These are phyloP conservation scores for Laothoe populi DNA, from an alignment of 2,888 invertebrate species.

Conservation along the genomic window DNA sequence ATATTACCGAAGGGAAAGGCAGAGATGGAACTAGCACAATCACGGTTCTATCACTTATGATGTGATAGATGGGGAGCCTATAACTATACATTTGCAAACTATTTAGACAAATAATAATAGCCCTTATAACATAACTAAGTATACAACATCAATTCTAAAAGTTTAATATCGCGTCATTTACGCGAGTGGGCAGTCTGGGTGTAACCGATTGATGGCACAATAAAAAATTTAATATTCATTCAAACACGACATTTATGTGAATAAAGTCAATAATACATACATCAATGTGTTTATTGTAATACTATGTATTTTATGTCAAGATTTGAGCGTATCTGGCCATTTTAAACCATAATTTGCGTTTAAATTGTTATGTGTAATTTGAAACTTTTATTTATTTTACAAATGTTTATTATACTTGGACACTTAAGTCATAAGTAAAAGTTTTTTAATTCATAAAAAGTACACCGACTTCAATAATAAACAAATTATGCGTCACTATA, in stretches of 20 bases:
- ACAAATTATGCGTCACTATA: too few species aligned
- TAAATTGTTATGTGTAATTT: constrained; percentile 5
- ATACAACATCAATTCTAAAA: not conserved
- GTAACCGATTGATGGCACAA: constrained; percentile 23
- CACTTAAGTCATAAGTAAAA: too few species aligned
- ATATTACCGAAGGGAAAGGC: too few species aligned
- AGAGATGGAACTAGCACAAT: too few species aligned
- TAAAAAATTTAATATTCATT: constrained; percentile 20
- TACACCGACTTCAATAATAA: too few species aligned
- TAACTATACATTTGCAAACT: not conserved
- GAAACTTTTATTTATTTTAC: constrained; percentile 9
- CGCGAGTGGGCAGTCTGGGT: constrained; percentile 2
- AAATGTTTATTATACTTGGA: not conserved
- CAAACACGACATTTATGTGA: constrained; percentile 5
- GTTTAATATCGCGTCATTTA: too few species aligned
- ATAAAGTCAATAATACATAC: constrained; percentile 18
- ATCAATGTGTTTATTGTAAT: constrained; percentile 8
- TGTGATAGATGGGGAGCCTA: too few species aligned
- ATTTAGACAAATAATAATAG: too few species aligned
- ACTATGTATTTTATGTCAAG: not conserved
- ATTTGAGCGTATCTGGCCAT: not conserved
- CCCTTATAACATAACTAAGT: not conserved
- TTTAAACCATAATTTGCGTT: not conserved
- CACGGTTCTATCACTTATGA: too few species aligned
- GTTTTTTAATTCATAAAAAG: too few species aligned